Evolutionary conservation across 2,888 invertebrate species (phyloP), one percentile per base, ranked within the genome.

Genomic region (Agapostemon virescens): DNA sequence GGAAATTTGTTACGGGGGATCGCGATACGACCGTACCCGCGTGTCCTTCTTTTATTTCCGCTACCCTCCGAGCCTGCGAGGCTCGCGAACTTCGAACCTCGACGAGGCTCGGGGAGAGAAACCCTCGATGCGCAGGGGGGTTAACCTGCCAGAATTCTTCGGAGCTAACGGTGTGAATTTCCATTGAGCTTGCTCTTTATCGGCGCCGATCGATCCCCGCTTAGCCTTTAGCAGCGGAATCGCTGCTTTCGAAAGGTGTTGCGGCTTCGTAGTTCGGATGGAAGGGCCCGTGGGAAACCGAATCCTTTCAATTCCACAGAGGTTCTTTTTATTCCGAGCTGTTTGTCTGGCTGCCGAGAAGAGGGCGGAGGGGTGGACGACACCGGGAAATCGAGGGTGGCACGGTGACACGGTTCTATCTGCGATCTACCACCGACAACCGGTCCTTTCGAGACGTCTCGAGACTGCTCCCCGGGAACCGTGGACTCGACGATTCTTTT

Each of bases 1-100:
- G 72, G 69, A 83, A 82, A 83, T 82, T 82, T 82, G 77, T 78
- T 81, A 82, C 42, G 75, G 74, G 55, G 72, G 63, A 77, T 77
- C 74, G 69, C 69, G 74, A 74, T 73, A n/a, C n/a, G n/a, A n/a
- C n/a, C n/a, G n/a, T n/a, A n/a, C n/a, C n/a, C 74, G 20, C 64
- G 58, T 63, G 36, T 81, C 36, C 33, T 70, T 5, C 67, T 61
- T 70, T 45, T 61, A n/a, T 66, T 20, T 49, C 15, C 9, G 1
- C 30, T 49, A 1, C 26, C 38, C 17, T 20, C 38, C 38, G 17
- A 26, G n/a, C 4, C 49, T 49, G n/a, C 3, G 17, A 55, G 33
- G 49, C 45, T 17, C 23, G 30, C 40, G n/a, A 55, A n/a, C 26
- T 36, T 42, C 26, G 17, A 40, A 38, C 2, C 63, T 36, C n/a